phyloP scores from a whole-genome alignment of 2,888 invertebrate species.

The Oxycera nigricornis region DNA sequence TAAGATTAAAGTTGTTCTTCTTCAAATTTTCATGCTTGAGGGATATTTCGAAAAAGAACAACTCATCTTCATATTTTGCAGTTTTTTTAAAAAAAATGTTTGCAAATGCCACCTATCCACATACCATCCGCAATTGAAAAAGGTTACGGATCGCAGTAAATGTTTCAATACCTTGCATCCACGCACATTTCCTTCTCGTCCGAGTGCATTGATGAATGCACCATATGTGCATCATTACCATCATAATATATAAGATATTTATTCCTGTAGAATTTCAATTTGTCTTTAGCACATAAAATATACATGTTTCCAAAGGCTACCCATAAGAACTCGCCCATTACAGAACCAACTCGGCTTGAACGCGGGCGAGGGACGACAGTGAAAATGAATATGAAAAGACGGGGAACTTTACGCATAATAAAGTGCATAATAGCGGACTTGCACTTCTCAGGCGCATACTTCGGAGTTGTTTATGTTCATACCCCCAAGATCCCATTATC shows the following conservation, averaged over 20 bases:
- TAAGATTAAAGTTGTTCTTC: too few species aligned
- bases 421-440: slow-evolving; percentile 22
- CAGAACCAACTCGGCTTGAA: not conserved
- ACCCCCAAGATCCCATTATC: slow-evolving; percentile 18
- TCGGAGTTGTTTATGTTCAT: slow-evolving; percentile 24
- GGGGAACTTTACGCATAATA: slow-evolving; percentile 31
- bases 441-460: slow-evolving; percentile 11
- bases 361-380: slow-evolving; percentile 2
- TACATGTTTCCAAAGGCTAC: slow-evolving; percentile 18
- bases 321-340: slow-evolving; percentile 30
- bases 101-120: too few species aligned
- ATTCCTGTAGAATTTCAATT: slow-evolving; percentile 35
- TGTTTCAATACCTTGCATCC: slow-evolving; percentile 19
- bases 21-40: too few species aligned
- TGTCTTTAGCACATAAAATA: slow-evolving; percentile 38
- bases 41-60: too few species aligned
- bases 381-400: slow-evolving; percentile 30
- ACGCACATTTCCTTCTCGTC: slow-evolving; percentile 25
- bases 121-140: not conserved
- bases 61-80: too few species aligned
- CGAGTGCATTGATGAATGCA: slow-evolving; percentile 29
- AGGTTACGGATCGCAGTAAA: not conserved
- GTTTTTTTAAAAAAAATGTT: not conserved
- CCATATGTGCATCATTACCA: slow-evolving; percentile 32
- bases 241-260: slow-evolving; percentile 31